Conservation (phyloP, 2,888 invertebrate species). For the Buathra laborator region DNA sequence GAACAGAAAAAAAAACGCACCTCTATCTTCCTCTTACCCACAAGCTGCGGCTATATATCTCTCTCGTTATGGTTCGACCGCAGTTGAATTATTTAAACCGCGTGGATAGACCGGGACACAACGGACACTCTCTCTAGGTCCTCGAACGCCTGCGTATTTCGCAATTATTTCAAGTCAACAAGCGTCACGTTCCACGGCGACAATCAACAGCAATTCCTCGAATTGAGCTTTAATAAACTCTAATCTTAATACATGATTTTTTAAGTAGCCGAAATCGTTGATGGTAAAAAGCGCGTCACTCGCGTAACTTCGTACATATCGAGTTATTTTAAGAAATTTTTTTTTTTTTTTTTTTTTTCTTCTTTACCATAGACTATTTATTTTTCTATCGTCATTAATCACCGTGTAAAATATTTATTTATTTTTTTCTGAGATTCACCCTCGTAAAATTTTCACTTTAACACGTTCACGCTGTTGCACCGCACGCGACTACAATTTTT, state of each 20-base stretch:
- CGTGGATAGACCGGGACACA: slow-evolving; percentile 54
- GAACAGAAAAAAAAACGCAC: not conserved
- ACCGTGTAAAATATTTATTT: not conserved
- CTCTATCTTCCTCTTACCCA: not conserved
- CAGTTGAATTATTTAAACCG: slow-evolving; percentile 77
- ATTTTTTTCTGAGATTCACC: slow-evolving; percentile 15
- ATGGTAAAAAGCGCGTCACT: not conserved
- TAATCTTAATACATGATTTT: slow-evolving; percentile 10
- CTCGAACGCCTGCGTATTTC: slow-evolving; percentile 25
- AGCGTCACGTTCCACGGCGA: not conserved
- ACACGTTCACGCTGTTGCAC: not conserved
- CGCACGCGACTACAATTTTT: slow-evolving; percentile 15
- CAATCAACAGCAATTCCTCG: slow-evolving; percentile 23
- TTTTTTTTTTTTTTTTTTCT: not conserved
- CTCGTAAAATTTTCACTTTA: slow-evolving; percentile 1
- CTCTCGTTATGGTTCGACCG: slow-evolving; percentile 58
- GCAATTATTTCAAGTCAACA: slow-evolving; percentile 27
- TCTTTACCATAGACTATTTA: not conserved
- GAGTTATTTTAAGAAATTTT: not conserved
- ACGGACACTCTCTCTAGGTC: slow-evolving; percentile 34
- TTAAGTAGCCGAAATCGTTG: slow-evolving; percentile 1
- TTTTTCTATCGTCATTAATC: slow-evolving; percentile 3
- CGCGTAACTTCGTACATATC: not conserved
- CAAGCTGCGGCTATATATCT: not conserved
- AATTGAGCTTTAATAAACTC: slow-evolving; percentile 23